Base-by-base conservation (phyloP, 2,113 vertebrate genomes). In the Pachycephala philippinensis region DNA sequence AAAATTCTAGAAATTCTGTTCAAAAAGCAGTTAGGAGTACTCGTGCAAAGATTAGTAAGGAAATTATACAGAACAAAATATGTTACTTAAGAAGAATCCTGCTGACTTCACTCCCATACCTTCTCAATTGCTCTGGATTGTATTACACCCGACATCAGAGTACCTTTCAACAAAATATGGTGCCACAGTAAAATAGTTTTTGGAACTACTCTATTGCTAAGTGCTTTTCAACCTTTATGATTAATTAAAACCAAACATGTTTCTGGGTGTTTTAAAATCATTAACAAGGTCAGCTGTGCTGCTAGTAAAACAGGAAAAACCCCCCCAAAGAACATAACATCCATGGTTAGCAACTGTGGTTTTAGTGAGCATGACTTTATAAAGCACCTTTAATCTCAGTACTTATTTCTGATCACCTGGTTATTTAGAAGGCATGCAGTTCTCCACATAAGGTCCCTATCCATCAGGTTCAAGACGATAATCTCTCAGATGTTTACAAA, bases 281-380 rank as follows among this genome's bases (percentile, higher is more conserved):
- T 60, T 64, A 87, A 69, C 35, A 44, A 69, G 28, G 39, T 81
- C 65, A 70, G 61, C 22, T 71, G 47, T 27, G 21, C 26, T 80
- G 15, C 33, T 26, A 33, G 23, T 42, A 47, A 69, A 87, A 49
- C 3, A 13, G 3, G 4, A 59, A 49, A 49, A 59, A 42, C 2
- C 0, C 5, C 5, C 42, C 6, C 7, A 30, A 40, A 60, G 2
- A 87, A 75, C 6, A 2, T 4, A 47, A 56, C 8, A 50, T 8
- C 15, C 35, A 39, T 3, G 12, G 13, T 35, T 44, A 77, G 52
- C 56, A 44, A 42, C 5, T 19, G 28, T 24, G 27, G 66, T 54
- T 78, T 80, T 26, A 52, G 24, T 17, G 76, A 64, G 31, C 2
- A 2, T 27, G 50, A 70, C 31, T 45, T 80, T 10, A 77, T 15